Conservation (phyloP, 2,888 invertebrate species). For the Orthosia gothica region DNA sequence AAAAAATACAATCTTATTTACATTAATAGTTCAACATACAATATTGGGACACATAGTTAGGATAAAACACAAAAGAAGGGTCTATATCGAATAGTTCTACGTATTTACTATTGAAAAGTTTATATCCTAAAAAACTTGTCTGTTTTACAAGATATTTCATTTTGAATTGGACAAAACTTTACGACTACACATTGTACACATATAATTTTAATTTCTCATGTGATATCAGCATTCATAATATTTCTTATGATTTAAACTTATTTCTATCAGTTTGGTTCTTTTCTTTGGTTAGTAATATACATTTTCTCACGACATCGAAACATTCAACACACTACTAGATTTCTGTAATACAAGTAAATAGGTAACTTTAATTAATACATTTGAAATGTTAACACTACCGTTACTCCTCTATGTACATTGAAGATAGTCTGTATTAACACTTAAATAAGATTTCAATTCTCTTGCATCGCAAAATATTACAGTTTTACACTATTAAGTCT, state of each 20-base stretch:
- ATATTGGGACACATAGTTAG: conserved; percentile 42
- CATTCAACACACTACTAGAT: conserved; percentile 61
- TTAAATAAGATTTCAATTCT: conserved; percentile 90
- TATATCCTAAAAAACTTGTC: conserved; percentile 52
- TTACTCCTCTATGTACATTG: conserved; percentile 77
- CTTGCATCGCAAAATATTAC: conserved; percentile 90
- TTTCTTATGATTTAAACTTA: conserved; percentile 67
- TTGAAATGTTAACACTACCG: conserved; percentile 64
- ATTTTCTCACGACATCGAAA: conserved; percentile 69
- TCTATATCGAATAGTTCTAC: conserved; percentile 43
- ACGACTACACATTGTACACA: conserved; percentile 45
- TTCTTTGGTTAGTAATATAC: conserved; percentile 79
- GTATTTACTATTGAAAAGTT: conserved; percentile 46
- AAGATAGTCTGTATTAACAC: conserved; percentile 82
- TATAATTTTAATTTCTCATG: conserved; percentile 42
- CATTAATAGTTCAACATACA: conserved; percentile 49
- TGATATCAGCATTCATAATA: conserved; percentile 54
- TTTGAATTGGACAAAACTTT: conserved; percentile 60
- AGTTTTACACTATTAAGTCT: conserved; percentile 83
- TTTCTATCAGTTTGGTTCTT: conserved; percentile 86
- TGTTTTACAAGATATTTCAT: conserved; percentile 54
- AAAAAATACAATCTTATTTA: conserved; percentile 41
- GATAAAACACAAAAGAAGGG: conserved; percentile 41
- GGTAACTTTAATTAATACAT: conserved; percentile 64
- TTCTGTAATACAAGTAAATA: conserved; percentile 59